Evolutionary conservation across 2,888 invertebrate species (phyloP), one percentile per base, ranked within the genome.

Genomic region (Abrostola tripartita): DNA sequence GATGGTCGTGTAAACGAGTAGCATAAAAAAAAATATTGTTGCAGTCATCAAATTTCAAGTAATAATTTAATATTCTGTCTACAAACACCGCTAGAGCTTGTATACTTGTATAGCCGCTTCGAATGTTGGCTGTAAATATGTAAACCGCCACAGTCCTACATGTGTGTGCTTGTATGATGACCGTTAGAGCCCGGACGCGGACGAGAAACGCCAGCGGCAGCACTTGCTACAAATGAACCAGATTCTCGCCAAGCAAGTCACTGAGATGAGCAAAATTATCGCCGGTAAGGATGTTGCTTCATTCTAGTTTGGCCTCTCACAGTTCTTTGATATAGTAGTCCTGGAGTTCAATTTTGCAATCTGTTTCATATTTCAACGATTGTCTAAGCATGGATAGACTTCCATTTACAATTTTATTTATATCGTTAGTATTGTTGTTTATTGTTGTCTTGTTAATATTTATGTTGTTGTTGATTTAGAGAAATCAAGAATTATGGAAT

Each of bases 211-310:
- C 79, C 98, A 98, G 87, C 95, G 98, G 59, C 98, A 98, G 82
- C 98, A 98, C 89, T 95, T 99, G 82, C 95, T 99, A 70, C 98
- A 98, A 88, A 95, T 99, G 83, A 98, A 98, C 95, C 98, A 98
- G 93, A 97, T 98, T 82, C 95, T 99, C 81, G 99, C 98, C 68
- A 97, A 98, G 90, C 98, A 98, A 95, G 98, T 98, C 82, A 98
- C 98, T 95, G 98, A 98, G 93, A 98, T 98, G 96, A 98, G 98
- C 95, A 98, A 98, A 95, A 97, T 98, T 88, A 98, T 98, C 82
- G 98, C 99, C 92, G 98, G 98, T 98, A 96, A 95, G 96, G 93
- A 74, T 14, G 47, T 68, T 60, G 80, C 79, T 76, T 73, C 54
- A 69, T 72, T 63, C 55, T 65, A 70, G 71, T 61, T 74, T 73